These are phyloP conservation scores for Prionailurus viverrinus DNA, from an alignment of 2,113 vertebrate genomes.

Conservation along the genomic window DNA sequence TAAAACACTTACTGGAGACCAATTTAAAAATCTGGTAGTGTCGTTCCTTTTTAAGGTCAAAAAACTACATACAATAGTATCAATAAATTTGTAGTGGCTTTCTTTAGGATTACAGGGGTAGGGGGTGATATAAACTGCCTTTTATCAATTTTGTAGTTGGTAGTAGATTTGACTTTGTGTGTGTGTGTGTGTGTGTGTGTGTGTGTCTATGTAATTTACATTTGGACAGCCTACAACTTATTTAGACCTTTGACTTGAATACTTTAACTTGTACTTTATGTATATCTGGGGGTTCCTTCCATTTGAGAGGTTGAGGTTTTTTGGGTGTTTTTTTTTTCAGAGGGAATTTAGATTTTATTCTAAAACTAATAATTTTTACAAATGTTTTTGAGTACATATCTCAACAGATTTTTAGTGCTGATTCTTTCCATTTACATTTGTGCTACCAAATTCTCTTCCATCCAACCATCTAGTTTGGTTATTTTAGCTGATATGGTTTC, in stretches of 20 bases:
- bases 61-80: not conserved
- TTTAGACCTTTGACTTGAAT: constrained; percentile 37
- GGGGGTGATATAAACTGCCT: not conserved
- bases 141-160: constrained; percentile 25
- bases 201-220: not conserved
- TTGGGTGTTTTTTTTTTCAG: not conserved
- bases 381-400: constrained; percentile 78
- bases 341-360: constrained; percentile 76
- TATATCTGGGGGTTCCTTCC: constrained; percentile 28
- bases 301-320: not conserved
- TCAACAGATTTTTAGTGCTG: constrained; percentile 81
- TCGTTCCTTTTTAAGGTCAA: not conserved
- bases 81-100: not conserved
- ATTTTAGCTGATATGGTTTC: constrained; percentile 90
- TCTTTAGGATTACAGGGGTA: not conserved
- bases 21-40: constrained; percentile 15
- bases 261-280: constrained; percentile 54
- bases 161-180: not conserved
- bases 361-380: constrained; percentile 77
- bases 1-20: not conserved
- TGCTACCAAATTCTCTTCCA: constrained; percentile 83
- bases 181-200: not conserved
- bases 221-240: not conserved
- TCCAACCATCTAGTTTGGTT: constrained; percentile 88
- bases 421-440: constrained; percentile 78